These are phyloP conservation scores for Cebus imitator DNA, from an alignment of 2,113 vertebrate species.

Conservation along the genomic window DNA sequence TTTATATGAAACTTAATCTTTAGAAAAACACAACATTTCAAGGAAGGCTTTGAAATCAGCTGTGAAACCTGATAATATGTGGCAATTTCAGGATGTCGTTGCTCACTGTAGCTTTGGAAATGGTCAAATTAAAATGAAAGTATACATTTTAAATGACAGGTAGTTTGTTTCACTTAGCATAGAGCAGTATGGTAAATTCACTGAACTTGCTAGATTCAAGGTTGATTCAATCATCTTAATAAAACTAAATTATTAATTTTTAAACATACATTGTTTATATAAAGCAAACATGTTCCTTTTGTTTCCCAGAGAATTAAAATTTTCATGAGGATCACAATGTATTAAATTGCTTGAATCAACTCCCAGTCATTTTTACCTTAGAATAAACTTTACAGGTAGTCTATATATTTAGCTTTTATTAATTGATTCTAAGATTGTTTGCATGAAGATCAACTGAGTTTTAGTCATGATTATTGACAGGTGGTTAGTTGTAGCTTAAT, in stretches of 20 bases:
- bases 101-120: neutral
- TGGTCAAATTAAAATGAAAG: neutral
- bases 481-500: neutral
- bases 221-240: neutral
- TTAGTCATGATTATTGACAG: conserved; percentile 2
- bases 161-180: neutral
- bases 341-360: neutral
- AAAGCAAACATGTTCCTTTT: neutral
- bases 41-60: neutral
- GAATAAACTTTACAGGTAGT: neutral
- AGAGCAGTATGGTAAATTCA: neutral
- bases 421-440: neutral
- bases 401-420: neutral
- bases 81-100: neutral
- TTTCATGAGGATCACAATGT: neutral
- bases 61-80: neutral
- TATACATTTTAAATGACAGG: neutral
- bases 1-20: neutral
- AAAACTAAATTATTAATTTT: conserved; percentile 38
- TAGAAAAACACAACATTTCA: neutral
- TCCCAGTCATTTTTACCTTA: neutral
- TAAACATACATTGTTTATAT: neutral
- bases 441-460: neutral
- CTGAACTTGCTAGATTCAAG: neutral
- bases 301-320: neutral